Conservation (phyloP, 2,113 vertebrate species). For the Notechis scutatus region DNA sequence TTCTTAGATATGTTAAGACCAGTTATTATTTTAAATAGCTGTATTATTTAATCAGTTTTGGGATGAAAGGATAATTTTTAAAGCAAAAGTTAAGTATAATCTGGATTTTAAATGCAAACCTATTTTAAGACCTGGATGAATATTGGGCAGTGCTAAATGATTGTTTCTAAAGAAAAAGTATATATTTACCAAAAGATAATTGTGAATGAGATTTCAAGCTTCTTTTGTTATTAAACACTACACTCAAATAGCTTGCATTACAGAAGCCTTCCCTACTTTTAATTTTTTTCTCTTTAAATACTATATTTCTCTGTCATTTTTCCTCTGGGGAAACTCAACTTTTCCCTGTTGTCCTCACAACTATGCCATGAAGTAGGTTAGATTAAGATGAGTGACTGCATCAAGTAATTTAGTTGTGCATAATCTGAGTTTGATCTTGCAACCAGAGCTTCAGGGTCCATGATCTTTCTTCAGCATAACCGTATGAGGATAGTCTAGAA, state of each 20-base stretch:
- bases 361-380: neutral
- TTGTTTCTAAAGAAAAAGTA: neutral
- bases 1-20: constrained; percentile 26
- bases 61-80: neutral
- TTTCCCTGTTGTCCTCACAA: neutral
- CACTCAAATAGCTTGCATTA: neutral
- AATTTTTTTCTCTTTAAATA: neutral
- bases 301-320: neutral
- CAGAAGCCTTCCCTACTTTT: neutral
- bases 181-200: neutral
- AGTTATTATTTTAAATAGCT: neutral
- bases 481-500: neutral
- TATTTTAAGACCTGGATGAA: neutral
- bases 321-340: neutral
- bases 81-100: neutral
- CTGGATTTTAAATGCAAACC: neutral
- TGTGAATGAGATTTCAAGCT: neutral
- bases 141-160: neutral
- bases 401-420: neutral
- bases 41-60: constrained; percentile 1
- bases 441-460: neutral
- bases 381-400: neutral
- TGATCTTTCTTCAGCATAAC: neutral
- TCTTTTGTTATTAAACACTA: neutral
- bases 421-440: neutral